Evolutionary conservation across 2,113 vertebrate genomes (phyloP).

Genomic region (Hemichromis elongatus): DNA sequence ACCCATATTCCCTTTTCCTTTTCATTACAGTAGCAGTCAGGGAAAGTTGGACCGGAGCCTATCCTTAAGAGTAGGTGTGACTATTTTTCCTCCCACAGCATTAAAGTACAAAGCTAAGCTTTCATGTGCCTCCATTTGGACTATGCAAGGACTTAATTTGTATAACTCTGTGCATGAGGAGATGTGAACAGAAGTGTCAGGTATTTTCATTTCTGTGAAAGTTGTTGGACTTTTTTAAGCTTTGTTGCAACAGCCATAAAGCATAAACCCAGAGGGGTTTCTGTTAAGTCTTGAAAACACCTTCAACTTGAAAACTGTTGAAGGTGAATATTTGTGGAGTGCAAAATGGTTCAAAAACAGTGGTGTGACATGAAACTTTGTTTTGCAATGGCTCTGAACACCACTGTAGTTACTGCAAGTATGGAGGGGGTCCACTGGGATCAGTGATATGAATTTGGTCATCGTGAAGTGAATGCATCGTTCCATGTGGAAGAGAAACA

Average conservation of each 20-base stretch:
- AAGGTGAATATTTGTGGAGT: not conserved
- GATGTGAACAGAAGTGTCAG: not conserved
- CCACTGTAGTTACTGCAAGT: not conserved
- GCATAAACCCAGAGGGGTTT: not conserved
- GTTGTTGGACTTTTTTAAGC: not conserved
- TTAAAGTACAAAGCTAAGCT: not conserved
- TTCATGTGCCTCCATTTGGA: not conserved
- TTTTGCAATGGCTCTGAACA: not conserved
- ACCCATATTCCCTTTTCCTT: conserved; percentile 11
- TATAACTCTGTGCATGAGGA: not conserved
- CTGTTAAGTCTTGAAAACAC: not conserved
- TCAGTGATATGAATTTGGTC: not conserved
- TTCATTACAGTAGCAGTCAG: not conserved
- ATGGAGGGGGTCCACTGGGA: not conserved
- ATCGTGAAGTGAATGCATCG: not conserved
- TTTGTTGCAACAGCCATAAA: not conserved
- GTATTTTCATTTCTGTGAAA: not conserved
- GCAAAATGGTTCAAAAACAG: not conserved
- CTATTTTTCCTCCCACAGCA: not conserved
- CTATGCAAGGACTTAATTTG: not conserved
- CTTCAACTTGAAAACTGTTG: not conserved
- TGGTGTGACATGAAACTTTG: not conserved
- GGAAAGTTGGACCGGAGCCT: not conserved
- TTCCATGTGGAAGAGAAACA: not conserved
- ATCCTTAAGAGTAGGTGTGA: not conserved